A percentile compares a stretch with the other conserved stretches of the same genome.
Evolutionary conservation across 2,113 vertebrate species (phyloP).

Genomic region (Xenus cinereus): DNA sequence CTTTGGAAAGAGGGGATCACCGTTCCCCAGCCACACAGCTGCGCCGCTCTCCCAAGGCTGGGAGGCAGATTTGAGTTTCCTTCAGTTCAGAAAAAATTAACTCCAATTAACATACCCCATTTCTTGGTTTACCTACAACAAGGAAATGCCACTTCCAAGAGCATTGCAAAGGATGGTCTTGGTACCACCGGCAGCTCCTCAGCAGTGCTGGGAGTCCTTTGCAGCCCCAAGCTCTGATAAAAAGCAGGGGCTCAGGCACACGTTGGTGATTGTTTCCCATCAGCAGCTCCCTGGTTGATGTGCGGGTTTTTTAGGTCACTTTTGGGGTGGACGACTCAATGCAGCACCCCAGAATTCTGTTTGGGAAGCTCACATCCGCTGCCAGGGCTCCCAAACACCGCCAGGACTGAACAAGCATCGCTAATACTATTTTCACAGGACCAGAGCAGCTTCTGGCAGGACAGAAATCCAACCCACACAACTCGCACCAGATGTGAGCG

Average conservation of each 20-base stretch:
- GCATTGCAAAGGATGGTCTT: background rate
- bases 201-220: rapidly evolving
- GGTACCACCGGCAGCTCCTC: background rate
- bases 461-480: background rate
- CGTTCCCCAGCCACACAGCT: background rate
- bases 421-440: background rate
- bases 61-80: background rate
- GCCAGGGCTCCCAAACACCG: background rate
- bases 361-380: rapidly evolving
- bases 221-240: rapidly evolving
- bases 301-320: background rate
- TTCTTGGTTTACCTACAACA: background rate
- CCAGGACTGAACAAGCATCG: background rate
- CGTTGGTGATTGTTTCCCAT: rapidly evolving
- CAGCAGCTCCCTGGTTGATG: background rate
- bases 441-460: background rate
- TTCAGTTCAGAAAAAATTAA: background rate
- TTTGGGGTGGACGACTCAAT: background rate
- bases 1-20: background rate
- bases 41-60: background rate
- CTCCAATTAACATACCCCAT: rapidly evolving
- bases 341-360: background rate
- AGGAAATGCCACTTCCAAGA: background rate
- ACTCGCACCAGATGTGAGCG: background rate
- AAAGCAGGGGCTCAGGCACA: background rate